Evolutionary conservation across 35 echinoderm and acorn worm species (phyloP), one percentile per base, ranked within the genome.

Genomic region (Stichopus chloronotus): DNA sequence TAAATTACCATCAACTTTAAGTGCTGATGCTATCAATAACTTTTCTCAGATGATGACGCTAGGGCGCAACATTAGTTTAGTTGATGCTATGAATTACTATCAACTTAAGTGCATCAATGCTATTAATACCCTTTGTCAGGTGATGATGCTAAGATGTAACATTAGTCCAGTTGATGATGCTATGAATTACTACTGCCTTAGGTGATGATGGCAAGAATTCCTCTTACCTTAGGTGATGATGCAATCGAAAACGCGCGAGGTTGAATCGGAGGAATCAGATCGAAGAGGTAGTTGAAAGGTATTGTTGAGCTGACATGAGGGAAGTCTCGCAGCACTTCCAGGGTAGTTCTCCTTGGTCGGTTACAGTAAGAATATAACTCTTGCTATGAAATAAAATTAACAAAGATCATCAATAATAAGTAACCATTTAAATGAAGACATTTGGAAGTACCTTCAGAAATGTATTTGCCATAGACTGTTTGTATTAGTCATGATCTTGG

Each of bases 171-270:
- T 43, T 43, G 30, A 43, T 43, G 30, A 43, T 43, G 30, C 30
- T 43, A 43, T 43, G 30, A 43, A 43, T 43, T 43, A 43, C 30
- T 43, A 43, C 30, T 43, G 3, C 30, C 30, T 43, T 43, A 43
- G 30, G 30, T 43, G 30, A 43, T 43, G 30, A 43, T 43, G 30
- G 30, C 3, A 43, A 43, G 30, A 43, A 43, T 43, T 43, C 30
- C 30, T 55, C 23, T 90, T 92, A 98, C 97, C 93, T 79, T 87
- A 20, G 91, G 93, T 59, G 97, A 96, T 13, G 97, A 98, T 71
- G 97, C 91, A 16, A 98, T 98, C 9, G 97, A 98, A 93, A 98
- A 98, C 20, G 97, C 94, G 79, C 97, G 96, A 17, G 97, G 97
- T 71, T 96, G 91, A n/a, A 98, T 96, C 6, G 74, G 54, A 72